A percentile compares a stretch with the other conserved stretches of the same genome.
Conservation (phyloP, 2,888 invertebrate genomes). For the Tachina grossa region DNA sequence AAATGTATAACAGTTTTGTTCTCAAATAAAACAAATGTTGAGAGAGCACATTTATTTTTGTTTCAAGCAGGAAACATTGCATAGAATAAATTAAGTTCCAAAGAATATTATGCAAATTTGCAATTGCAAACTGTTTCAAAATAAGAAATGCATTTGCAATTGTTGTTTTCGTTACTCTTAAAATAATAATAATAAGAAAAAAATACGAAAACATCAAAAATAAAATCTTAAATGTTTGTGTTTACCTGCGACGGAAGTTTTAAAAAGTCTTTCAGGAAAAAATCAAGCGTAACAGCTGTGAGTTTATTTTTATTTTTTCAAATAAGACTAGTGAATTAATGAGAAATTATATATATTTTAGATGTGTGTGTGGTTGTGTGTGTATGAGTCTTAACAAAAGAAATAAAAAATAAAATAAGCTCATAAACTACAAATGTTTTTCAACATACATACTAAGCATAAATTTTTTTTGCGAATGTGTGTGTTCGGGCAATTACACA, state of each 20-base stretch:
- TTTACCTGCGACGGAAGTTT: constrained; percentile 67
- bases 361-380: not conserved
- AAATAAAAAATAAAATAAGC: constrained; percentile 42
- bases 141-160: constrained; percentile 43
- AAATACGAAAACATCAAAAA: constrained; percentile 7
- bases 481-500: not conserved
- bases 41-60: not conserved
- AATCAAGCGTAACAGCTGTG: constrained; percentile 69
- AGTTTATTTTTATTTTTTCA: not conserved
- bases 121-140: not conserved
- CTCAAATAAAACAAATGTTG: not conserved
- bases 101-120: constrained; percentile 17
- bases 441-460: not conserved
- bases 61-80: not conserved
- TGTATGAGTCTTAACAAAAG: too few species aligned
- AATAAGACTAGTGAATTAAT: constrained; percentile 64
- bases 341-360: constrained; percentile 54
- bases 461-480: not conserved
- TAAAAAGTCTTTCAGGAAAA: constrained; percentile 57
- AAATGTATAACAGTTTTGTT: not conserved
- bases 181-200: not conserved
- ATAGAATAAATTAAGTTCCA: not conserved
- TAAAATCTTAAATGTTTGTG: constrained; percentile 45
- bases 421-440: constrained; percentile 65
- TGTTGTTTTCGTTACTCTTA: not conserved